Evolutionary conservation across 2,797 vertebrate species (phyloP), one percentile per base, ranked within the genome.

Genomic region (Rallus crepitans): DNA sequence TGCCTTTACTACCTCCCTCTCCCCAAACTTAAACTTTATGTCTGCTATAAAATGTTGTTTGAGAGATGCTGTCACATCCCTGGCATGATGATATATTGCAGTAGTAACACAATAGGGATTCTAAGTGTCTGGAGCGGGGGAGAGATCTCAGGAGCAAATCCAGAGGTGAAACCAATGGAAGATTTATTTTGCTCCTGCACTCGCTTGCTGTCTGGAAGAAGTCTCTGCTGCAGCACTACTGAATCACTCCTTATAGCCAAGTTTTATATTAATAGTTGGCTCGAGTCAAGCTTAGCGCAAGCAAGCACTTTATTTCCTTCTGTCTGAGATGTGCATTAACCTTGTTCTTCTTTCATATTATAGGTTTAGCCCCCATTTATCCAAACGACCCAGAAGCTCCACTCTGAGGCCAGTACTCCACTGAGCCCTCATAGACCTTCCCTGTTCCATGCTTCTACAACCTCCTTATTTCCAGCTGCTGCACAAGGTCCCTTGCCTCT

Each of bases 241-340:
- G 71, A 88, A 91, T 91, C 75, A 60, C 70, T 82, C 80, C 56
- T 56, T 85, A 69, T 42, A 84, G 83, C 75, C 80, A 81, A 64
- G 80, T 90, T 93, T 81, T 72, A 48, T 87, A 84, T 90, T 94
- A 85, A 88, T 90, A 85, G 60, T 75, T 95, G 83, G 39, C 70
- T 90, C 18, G 75, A 93, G 65, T 93, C 65, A 88, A 83, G 61
- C 76, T 55, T 69, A 81, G 88, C 65, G 69, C 80, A 81, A 82
- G 66, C 30, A 69, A 82, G 56, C 45, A 64, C 80, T 95, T 93
- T 82, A 73, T 77, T 84, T 78, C 84, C 40, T 78, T 88, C 76
- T 85, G 65, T 85, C 88, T 69, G 76, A 90, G 56, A 60, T 39
- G 70, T 35, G 66, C 28, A 47, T 93, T 95, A 89, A 88, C 82